Evolutionary conservation across 1,140 invertebrate genomes (phyloP).

Genomic region (Luehdorfia chinensis): DNA sequence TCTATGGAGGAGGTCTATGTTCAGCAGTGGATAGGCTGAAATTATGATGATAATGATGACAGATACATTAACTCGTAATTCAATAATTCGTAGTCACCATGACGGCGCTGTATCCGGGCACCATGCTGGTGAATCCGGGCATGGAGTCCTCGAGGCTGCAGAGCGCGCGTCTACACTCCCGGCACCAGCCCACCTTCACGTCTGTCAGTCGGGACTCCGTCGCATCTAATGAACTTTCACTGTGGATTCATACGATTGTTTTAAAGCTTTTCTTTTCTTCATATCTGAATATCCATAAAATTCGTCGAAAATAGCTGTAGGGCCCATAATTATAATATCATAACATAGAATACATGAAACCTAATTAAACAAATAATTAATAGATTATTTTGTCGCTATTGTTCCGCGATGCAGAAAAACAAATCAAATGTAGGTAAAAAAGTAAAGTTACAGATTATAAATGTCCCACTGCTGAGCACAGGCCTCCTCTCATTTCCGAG

Average conservation of each 20-base stretch:
- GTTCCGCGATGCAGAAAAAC: no score
- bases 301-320: neutral
- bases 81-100: constrained; percentile 27
- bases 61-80: no score
- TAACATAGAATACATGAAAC: no score
- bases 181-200: constrained; percentile 54
- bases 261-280: neutral
- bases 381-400: no score
- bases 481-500: no score
- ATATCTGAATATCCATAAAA: neutral
- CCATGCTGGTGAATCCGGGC: constrained; percentile 40
- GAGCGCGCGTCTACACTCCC: constrained; percentile 41
- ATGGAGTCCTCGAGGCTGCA: constrained; percentile 36
- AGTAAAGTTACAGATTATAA: no score
- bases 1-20: no score
- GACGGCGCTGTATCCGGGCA: constrained; percentile 40
- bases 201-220: constrained; percentile 23
- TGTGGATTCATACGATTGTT: neutral
- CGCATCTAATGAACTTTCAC: constrained; percentile 21
- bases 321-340: neutral
- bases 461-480: no score
- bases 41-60: no score
- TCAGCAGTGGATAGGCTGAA: no score
- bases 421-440: no score
- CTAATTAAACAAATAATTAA: no score